Percentiles rank a stretch among this genome's conserved stretches.
These are phyloP conservation scores for Dufourea novaeangliae DNA, from an alignment of 1,140 invertebrate species.

Conservation along the genomic window DNA sequence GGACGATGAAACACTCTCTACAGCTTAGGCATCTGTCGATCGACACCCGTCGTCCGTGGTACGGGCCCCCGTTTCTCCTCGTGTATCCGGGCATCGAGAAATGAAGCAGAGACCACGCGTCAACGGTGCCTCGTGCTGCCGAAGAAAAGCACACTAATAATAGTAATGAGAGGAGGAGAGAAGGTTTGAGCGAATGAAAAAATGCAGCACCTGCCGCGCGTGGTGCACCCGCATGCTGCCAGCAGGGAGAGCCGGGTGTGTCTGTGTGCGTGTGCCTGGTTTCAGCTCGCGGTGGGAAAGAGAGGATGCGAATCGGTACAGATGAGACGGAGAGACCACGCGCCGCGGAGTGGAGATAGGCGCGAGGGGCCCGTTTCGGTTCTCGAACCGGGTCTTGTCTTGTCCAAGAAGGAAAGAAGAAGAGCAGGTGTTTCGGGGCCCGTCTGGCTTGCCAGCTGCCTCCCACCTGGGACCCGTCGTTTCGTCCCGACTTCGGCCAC, in stretches of 20 bases:
- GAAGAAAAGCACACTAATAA: constrained; percentile 65
- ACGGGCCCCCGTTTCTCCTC: neutral
- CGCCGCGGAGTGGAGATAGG: constrained; percentile 39
- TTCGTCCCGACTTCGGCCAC: constrained; percentile 29
- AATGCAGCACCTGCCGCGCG: constrained; percentile 71
- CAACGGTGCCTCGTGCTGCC: constrained; percentile 30
- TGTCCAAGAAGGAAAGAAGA: constrained; percentile 62
- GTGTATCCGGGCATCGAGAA: constrained; percentile 2
- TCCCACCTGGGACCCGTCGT: constrained; percentile 72
- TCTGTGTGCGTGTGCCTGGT: neutral
- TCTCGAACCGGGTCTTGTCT: constrained; percentile 64
- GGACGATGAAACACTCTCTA: neutral
- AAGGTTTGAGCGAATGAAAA: constrained; percentile 40
- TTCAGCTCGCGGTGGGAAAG: neutral
- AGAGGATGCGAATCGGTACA: neutral
- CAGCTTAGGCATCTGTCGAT: neutral
- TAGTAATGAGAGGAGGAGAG: constrained; percentile 69
- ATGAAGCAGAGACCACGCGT: constrained; percentile 21
- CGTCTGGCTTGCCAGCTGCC: constrained; percentile 77
- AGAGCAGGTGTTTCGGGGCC: constrained; percentile 72
- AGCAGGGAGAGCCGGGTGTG: constrained; percentile 30
- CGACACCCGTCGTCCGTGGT: neutral
- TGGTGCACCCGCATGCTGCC: constrained; percentile 72
- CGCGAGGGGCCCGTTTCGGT: constrained; percentile 40
- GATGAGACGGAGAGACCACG: constrained; percentile 26